Evolutionary conservation across 1,140 invertebrate species (phyloP).

Genomic region (Drosophila neocordata): DNA sequence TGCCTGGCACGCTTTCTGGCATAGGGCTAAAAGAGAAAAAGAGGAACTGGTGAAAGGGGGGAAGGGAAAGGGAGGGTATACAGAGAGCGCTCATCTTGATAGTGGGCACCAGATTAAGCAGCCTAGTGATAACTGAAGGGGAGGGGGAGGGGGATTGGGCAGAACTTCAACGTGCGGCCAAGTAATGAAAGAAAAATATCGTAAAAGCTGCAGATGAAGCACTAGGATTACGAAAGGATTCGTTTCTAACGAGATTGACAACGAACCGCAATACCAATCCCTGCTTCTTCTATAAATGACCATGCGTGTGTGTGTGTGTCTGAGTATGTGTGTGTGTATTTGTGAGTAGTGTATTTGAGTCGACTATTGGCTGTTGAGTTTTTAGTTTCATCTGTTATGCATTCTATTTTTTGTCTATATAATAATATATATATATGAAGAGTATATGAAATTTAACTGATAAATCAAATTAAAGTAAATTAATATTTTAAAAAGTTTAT

Average conservation of each 20-base stretch:
- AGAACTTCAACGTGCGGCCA: constrained; percentile 45
- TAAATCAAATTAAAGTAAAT: too few relatives aligned
- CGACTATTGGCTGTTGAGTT: constrained; percentile 52
- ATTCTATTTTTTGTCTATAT: constrained; percentile 3
- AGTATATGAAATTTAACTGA: too few relatives aligned
- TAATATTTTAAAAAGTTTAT: too few relatives aligned
- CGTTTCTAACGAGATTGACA: constrained; percentile 81
- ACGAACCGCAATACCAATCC: constrained; percentile 69
- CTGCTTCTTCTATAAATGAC: constrained; percentile 16
- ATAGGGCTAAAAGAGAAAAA: neutral
- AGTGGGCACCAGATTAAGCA: constrained; percentile 74
- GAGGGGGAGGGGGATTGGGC: neutral
- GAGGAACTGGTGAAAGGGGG: too few relatives aligned
- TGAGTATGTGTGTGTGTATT: constrained; percentile 29
- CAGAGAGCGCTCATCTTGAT: constrained; percentile 62
- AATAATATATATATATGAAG: too few relatives aligned
- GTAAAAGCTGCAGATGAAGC: constrained; percentile 72
- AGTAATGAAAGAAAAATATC: constrained; percentile 44
- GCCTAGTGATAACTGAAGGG: constrained; percentile 50
- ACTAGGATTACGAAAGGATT: constrained; percentile 80
- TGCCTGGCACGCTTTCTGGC: constrained; percentile 21
- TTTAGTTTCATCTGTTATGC: constrained; percentile 40
- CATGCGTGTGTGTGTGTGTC: neutral
- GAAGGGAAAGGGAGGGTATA: neutral
- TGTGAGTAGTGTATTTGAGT: neutral